Percentiles rank a stretch among this genome's conserved stretches.
Conservation (phyloP, 2,797 vertebrate genomes). For the Eospalax fontanierii region DNA sequence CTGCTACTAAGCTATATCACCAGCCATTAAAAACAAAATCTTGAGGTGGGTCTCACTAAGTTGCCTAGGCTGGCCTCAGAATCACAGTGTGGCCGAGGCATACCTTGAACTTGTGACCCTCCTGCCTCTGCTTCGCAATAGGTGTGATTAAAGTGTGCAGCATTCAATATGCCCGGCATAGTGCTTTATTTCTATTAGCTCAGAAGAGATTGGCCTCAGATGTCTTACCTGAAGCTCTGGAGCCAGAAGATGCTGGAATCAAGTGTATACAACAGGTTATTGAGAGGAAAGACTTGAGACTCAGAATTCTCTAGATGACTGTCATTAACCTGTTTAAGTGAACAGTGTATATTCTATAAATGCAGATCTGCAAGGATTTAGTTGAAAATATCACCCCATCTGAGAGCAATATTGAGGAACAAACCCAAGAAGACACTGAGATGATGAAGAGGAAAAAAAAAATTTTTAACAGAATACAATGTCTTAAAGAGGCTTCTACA, state of each 20-base stretch:
- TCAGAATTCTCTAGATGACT: background rate
- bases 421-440: background rate
- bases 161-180: background rate
- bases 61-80: background rate
- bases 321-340: background rate
- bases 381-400: background rate
- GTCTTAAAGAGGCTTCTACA: background rate
- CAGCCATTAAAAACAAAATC: background rate
- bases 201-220: background rate
- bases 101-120: background rate
- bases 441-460: no score
- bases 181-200: background rate
- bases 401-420: background rate
- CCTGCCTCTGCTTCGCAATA: background rate
- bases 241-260: background rate
- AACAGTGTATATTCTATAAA: background rate
- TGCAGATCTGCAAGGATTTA: background rate
- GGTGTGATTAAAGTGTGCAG: background rate
- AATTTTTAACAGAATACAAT: background rate
- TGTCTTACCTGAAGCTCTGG: background rate
- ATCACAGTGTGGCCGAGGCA: no score
- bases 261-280: background rate
- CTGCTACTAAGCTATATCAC: background rate
- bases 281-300: background rate
- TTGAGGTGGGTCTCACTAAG: background rate